These are phyloP conservation scores for Oncopodura yosiiana DNA, from an alignment of 1,140 invertebrate genomes.

Conservation along the genomic window DNA sequence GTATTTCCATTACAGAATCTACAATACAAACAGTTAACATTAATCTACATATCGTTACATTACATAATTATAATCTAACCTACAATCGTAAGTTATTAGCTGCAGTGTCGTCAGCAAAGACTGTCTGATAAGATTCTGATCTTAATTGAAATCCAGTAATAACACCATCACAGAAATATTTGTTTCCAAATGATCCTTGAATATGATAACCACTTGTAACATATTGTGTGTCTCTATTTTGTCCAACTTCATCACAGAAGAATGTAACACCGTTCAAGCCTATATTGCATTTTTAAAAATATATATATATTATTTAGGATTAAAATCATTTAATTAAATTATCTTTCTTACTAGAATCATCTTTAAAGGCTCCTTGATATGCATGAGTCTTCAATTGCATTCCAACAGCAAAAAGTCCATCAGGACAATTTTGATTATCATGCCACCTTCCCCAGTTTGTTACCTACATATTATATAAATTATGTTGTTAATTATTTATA, in stretches of 20 bases:
- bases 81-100: constrained; percentile 16
- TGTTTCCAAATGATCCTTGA: constrained; percentile 10
- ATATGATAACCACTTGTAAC: constrained; percentile 2
- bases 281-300: too few species aligned
- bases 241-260: constrained; percentile 20
- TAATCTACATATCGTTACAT: too few species aligned
- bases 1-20: constrained; percentile 11
- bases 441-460: constrained; percentile 27
- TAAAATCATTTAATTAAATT: too few species aligned
- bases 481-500: too few species aligned
- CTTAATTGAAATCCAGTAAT: constrained; percentile 22
- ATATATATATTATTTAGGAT: too few species aligned
- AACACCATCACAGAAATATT: constrained; percentile 19
- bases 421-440: constrained; percentile 15
- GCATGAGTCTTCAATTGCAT: constrained; percentile 19
- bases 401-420: constrained; percentile 9
- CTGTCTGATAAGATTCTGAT: constrained; percentile 4
- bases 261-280: constrained; percentile 25
- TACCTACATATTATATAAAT: too few species aligned
- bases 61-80: too few species aligned
- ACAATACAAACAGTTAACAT: too few species aligned
- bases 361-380: constrained; percentile 12
- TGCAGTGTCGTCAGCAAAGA: constrained; percentile 14
- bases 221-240: background rate
- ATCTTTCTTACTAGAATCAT: constrained; percentile 22